Percentiles rank a stretch among this genome's conserved stretches.
Conservation (phyloP, 2,797 vertebrate genomes). For the Pangasius krempfi region DNA sequence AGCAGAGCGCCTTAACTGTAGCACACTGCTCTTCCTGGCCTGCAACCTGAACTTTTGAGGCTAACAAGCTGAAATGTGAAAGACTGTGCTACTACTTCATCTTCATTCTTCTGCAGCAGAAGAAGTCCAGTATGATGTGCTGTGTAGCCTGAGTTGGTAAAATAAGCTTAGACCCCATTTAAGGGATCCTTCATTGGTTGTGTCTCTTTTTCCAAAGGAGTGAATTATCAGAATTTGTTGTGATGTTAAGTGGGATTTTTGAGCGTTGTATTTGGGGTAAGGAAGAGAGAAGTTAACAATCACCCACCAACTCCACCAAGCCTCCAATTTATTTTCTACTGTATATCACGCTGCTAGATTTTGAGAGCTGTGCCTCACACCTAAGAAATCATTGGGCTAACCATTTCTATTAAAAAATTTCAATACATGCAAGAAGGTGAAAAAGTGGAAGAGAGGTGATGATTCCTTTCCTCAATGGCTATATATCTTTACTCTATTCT, state of each 20-base stretch:
- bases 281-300: constrained; percentile 20
- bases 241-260: neutral
- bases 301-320: neutral
- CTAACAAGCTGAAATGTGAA: constrained; percentile 51
- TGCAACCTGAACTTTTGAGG: constrained; percentile 32
- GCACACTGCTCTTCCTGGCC: constrained; percentile 45
- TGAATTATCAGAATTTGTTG: neutral
- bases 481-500: neutral
- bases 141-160: neutral
- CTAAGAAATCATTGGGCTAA: constrained; percentile 15
- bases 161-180: constrained; percentile 14
- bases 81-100: constrained; percentile 42
- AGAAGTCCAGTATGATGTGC: constrained; percentile 24
- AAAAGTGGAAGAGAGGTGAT: neutral
- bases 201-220: neutral
- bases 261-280: constrained; percentile 26
- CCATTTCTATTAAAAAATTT: constrained; percentile 11
- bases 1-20: constrained; percentile 42
- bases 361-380: constrained; percentile 52
- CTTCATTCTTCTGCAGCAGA: constrained; percentile 36
- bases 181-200: neutral
- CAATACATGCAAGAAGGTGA: neutral
- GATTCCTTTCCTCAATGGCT: neutral
- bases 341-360: constrained; percentile 53
- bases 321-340: constrained; percentile 39